Evolutionary conservation across 2,888 invertebrate genomes (phyloP), one percentile per base, ranked within the genome.

Genomic region (Spicauda simplicius): DNA sequence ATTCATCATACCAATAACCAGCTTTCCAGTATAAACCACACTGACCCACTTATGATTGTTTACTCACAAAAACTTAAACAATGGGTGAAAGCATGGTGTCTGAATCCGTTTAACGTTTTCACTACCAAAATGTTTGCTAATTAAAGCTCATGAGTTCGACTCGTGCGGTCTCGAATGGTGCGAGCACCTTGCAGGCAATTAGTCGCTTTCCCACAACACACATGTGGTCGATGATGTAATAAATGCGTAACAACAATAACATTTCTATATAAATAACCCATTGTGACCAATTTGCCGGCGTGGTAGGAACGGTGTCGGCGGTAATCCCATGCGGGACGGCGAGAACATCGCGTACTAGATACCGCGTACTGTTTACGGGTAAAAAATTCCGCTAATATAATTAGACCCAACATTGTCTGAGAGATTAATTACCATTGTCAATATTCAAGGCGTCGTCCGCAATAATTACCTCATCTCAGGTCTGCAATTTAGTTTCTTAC

Each of bases 351-450:
- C 69, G 53, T 74, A 73, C 64, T 69, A 72, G 70, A 73, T 68
- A 64, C 58, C 60, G 61, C 57, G 59, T 60, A 50, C 63, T 53
- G 56, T 60, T 61, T 54, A 69, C 59, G 48, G 60, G 70, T 64
- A 83, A 82, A 86, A 79, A 80, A 73, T 77, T 16, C 75, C 79
- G 72, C 73, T 77, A 71, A 73, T 79, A 73, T 79, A 80, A 81
- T 80, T 75, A 81, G 75, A 81, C 76, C 80, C 84, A 82, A 85
- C 82, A 86, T 87, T 86, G 84, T 85, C 76, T 80, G 69, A 75
- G 73, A 78, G 76, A 84, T 79, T 85, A 87, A 89, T 90, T 83
- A 81, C 80, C 75, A 89, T 88, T 88, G 87, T 89, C 78, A 87
- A 86, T 86, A 89, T 88, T 86, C 87, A 87, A 84, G 81, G 81